Evolutionary conservation across 1,140 invertebrate species (phyloP).

Genomic region (Sipha flava): DNA sequence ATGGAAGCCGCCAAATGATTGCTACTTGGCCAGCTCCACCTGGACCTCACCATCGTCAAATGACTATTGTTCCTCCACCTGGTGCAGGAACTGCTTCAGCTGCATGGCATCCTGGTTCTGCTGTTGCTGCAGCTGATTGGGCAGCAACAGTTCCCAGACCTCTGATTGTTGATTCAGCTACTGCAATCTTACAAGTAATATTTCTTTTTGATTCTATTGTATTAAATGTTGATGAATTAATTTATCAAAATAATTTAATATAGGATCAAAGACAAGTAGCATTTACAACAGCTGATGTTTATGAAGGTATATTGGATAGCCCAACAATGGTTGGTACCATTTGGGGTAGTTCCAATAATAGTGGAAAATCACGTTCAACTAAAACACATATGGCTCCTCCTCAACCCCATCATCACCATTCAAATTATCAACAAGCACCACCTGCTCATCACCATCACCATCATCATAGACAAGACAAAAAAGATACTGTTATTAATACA

Average conservation of each 20-base stretch:
- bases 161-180: slow-evolving; percentile 66
- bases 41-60: slow-evolving; percentile 51
- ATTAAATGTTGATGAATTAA: neutral
- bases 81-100: slow-evolving; percentile 69
- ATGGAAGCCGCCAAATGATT: slow-evolving; percentile 60
- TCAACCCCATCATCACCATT: slow-evolving; percentile 21
- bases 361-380: slow-evolving; percentile 17
- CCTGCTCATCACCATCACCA: slow-evolving; percentile 30
- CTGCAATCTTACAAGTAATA: slow-evolving; percentile 55
- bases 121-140: slow-evolving; percentile 59
- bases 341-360: slow-evolving; percentile 22
- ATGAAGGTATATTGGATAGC: slow-evolving; percentile 39
- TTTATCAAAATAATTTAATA: neutral
- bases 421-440: slow-evolving; percentile 33
- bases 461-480: slow-evolving; percentile 52
- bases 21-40: slow-evolving; percentile 64
- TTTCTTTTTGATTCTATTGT: neutral
- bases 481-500: slow-evolving; percentile 56
- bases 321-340: slow-evolving; percentile 36
- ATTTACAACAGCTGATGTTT: slow-evolving; percentile 40
- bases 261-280: slow-evolving; percentile 52
- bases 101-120: slow-evolving; percentile 64
- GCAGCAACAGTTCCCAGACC: slow-evolving; percentile 50
- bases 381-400: slow-evolving; percentile 1
- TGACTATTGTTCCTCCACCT: slow-evolving; percentile 69